Base-by-base conservation (phyloP, 2,888 invertebrate species). In the Pegoplata infirma region DNA sequence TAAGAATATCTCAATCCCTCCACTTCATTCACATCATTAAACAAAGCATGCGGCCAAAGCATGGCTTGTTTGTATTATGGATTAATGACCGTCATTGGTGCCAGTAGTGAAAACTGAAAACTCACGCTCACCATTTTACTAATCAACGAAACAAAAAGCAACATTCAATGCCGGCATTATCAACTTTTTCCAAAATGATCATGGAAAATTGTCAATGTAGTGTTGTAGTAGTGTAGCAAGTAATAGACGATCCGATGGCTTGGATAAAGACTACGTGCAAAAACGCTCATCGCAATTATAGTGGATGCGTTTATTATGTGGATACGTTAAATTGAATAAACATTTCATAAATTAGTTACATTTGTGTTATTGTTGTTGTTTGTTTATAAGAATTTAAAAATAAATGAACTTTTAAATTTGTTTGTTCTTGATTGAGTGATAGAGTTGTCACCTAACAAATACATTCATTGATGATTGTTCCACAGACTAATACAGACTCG, bases 21-120 rank as follows among this genome's bases (percentile, higher is more conserved):
- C n/a, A 40, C 36, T 40, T n/a, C 14, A n/a, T 40, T 5, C 1
- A n/a, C 12, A 40, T 12, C 36, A n/a, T 40, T 40, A 40, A 40
- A 40, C 2, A 5, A n/a, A 40, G 5, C 36, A 40, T 40, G 36
- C 25, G 6, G 25, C 25, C 6, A 25, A 25, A 25, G 25, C 25
- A 25, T 25, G 25, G n/a, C n/a, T n/a, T n/a, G n/a, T n/a, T n/a
- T 25, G 25, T 40, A 12, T n/a, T 40, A 12, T 32, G 64, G 76
- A 74, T 74, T 71, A 81, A 73, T 68, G 79, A 74, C 71, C 79
- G 73, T 32, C 59, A 77, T 68, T 81, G 76, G 71, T 74, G 71
- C 64, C 74, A 72, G 6, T 28, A 2, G 17, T 32, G 40, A 25
- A 63, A 47, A n/a, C n/a, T n/a, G n/a, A n/a, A n/a, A n/a, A n/a